Percentiles rank a stretch among this genome's conserved stretches.
These are phyloP conservation scores for Drosophila arizonae DNA, from an alignment of 1,140 invertebrate species.

Conservation along the genomic window DNA sequence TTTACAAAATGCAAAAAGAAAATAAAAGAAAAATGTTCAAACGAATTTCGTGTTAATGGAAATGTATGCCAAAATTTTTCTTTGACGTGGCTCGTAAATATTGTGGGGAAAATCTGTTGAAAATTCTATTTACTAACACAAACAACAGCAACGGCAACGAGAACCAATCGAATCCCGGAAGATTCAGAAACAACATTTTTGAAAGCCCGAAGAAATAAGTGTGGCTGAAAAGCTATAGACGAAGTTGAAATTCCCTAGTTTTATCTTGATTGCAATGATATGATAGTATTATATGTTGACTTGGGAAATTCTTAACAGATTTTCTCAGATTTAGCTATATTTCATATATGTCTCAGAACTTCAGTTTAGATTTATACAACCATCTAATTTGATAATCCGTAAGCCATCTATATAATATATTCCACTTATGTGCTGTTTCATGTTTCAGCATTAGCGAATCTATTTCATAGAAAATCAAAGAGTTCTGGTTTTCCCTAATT, in stretches of 20 bases:
- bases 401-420: background rate
- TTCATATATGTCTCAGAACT: no score
- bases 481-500: background rate
- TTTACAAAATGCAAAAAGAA: constrained; percentile 2
- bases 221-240: background rate
- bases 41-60: constrained; percentile 7
- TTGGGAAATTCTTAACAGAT: no score
- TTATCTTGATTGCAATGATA: no score
- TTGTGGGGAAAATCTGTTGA: constrained; percentile 20
- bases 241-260: background rate
- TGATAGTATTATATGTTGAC: no score
- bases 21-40: background rate
- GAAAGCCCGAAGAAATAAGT: background rate
- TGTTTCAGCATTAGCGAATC: background rate
- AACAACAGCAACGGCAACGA: constrained; percentile 5
- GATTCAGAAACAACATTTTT: constrained; percentile 9
- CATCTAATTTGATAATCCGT: background rate
- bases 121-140: constrained; percentile 16
- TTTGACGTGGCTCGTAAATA: constrained; percentile 40
- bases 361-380: background rate
- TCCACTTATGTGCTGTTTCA: background rate
- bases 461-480: background rate
- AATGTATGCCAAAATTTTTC: constrained; percentile 11
- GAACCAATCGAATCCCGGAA: constrained; percentile 10
- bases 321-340: no score